Conservation (phyloP, 2,888 invertebrate species). For the Helleia helle region DNA sequence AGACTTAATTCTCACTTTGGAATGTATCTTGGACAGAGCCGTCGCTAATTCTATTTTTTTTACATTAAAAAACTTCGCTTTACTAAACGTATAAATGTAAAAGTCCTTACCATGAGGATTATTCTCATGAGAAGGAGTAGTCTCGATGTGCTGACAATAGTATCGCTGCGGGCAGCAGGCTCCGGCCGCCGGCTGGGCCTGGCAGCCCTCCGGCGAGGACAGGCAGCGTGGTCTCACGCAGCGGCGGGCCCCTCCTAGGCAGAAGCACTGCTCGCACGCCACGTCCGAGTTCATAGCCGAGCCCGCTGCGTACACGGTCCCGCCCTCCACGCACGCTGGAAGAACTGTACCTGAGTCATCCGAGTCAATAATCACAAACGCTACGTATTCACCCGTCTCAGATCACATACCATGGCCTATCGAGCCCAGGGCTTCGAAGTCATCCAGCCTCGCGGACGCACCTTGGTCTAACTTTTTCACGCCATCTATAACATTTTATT, state of each 20-base stretch:
- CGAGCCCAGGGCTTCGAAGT: constrained; percentile 25
- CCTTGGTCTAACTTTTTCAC: constrained; percentile 38
- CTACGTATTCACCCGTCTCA: not conserved
- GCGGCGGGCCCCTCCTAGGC: constrained; percentile 80
- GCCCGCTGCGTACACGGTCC: constrained; percentile 82
- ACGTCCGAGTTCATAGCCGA: constrained; percentile 87
- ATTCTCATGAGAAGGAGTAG: constrained; percentile 26
- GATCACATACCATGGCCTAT: constrained; percentile 34
- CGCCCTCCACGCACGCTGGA: constrained; percentile 81
- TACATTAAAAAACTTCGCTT: too few relatives aligned
- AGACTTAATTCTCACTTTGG: too few relatives aligned
- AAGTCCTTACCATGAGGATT: constrained; percentile 35
- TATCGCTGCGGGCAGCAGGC: constrained; percentile 89
- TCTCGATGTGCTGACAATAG: constrained; percentile 65
- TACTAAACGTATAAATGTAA: not conserved
- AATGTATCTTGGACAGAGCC: too few relatives aligned
- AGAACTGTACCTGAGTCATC: constrained; percentile 29
- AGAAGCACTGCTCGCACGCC: constrained; percentile 92
- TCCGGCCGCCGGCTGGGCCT: constrained; percentile 74
- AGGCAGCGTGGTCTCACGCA: constrained; percentile 89
- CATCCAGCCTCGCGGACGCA: constrained; percentile 34
- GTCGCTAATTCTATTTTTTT: not conserved
- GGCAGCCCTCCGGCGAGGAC: constrained; percentile 81
- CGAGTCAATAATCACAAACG: too few relatives aligned
- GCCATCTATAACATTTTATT: constrained; percentile 39